These are phyloP conservation scores for Crioceris asparagi DNA, from an alignment of 2,888 invertebrate species.

Conservation along the genomic window DNA sequence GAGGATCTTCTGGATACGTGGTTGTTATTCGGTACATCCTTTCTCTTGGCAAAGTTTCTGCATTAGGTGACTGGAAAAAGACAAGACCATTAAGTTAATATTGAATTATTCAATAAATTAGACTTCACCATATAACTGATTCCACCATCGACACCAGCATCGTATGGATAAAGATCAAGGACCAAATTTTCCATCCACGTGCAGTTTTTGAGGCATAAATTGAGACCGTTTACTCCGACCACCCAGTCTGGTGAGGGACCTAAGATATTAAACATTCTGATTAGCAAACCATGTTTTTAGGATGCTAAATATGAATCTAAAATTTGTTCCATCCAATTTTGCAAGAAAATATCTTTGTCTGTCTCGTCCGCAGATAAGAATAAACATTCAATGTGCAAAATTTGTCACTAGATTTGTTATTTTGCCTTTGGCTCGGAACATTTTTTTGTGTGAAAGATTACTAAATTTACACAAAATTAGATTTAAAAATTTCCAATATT, in stretches of 20 bases:
- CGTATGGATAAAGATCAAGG: conserved; percentile 85
- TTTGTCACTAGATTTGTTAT: no score
- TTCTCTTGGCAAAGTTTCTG: conserved; percentile 67
- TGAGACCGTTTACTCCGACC: conserved; percentile 79
- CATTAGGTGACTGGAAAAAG: conserved; percentile 58
- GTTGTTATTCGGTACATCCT: conserved; percentile 83
- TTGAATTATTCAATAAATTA: no score
- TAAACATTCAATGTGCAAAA: no score
- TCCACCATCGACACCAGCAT: conserved; percentile 92
- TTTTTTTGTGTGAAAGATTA: no score
- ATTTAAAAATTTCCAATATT: no score
- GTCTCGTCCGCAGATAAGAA: no score
- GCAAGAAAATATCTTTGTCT: no score
- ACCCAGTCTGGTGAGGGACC: conserved; percentile 98
- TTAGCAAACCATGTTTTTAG: not conserved
- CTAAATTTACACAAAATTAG: no score
- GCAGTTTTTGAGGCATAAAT: conserved; percentile 82
- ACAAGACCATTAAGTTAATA: not conserved
- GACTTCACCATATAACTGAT: conserved; percentile 72
- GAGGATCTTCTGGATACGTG: conserved; percentile 80
- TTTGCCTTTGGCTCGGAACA: no score
- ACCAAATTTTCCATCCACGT: conserved; percentile 78
- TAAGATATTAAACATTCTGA: conserved; percentile 26
- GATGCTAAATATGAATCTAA: not conserved
- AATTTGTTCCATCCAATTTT: not conserved